Conservation (phyloP, 2,888 invertebrate species). For the Dryobota labecula region DNA sequence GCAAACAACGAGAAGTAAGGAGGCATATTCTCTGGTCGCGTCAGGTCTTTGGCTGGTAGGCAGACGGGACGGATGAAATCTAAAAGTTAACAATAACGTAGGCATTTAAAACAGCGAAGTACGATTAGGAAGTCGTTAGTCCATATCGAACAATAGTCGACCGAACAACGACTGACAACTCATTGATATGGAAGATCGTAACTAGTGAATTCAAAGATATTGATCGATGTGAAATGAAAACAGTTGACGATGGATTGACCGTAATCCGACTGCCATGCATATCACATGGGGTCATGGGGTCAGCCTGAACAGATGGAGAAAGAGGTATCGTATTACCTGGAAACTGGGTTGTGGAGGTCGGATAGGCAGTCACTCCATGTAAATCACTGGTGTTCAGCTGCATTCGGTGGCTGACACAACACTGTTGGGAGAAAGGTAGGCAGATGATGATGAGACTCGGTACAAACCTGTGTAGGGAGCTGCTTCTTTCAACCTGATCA, state of each 20-base stretch:
- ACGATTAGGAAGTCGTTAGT: neutral
- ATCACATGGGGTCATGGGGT: too few species aligned
- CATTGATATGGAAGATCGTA: neutral
- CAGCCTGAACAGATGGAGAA: neutral
- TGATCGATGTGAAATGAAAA: neutral
- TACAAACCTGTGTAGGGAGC: constrained; percentile 46
- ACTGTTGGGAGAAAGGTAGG: neutral
- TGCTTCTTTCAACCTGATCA: constrained; percentile 36
- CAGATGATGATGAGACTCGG: too few species aligned
- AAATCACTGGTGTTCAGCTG: neutral
- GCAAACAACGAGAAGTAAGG: constrained; percentile 17
- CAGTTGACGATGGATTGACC: neutral
- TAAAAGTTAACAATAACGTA: constrained; percentile 13
- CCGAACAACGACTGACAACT: neutral
- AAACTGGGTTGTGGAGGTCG: neutral
- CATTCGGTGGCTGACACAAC: neutral
- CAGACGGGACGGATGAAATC: constrained; percentile 56
- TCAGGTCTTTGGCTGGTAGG: constrained; percentile 38
- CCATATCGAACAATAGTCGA: neutral
- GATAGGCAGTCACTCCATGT: neutral
- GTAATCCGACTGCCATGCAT: too few species aligned
- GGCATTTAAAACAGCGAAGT: neutral
- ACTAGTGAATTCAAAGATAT: neutral
- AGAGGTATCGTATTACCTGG: neutral
- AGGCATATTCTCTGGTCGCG: constrained; percentile 2